Evolutionary conservation across 2,113 vertebrate species (phyloP).

Genomic region (Lamprologus callipterus): DNA sequence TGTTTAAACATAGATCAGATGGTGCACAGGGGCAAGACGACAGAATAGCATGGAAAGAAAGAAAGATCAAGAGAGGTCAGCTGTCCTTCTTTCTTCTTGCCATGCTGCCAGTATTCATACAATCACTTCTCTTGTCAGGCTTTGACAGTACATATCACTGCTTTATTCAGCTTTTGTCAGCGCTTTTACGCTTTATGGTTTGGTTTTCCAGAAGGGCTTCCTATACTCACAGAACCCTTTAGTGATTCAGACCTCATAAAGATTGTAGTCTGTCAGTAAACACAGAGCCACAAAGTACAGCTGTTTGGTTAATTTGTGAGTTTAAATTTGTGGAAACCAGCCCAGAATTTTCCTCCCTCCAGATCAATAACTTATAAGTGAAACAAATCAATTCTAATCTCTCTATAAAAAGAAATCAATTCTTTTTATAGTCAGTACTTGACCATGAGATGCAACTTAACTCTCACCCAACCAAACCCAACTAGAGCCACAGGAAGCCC

Average conservation of each 20-base stretch:
- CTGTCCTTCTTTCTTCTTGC: background rate
- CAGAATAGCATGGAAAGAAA: background rate
- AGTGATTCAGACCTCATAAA: background rate
- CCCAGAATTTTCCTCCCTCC: background rate
- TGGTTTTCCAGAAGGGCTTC: background rate
- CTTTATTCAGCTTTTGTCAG: background rate
- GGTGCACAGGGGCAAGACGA: background rate
- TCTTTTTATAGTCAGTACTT: background rate
- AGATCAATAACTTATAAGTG: background rate
- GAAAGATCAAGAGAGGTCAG: background rate
- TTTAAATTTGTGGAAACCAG: background rate
- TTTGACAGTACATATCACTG: background rate
- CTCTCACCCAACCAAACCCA: background rate
- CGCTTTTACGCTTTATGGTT: background rate
- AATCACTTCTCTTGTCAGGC: background rate
- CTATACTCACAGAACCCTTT: background rate
- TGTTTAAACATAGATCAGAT: constrained; percentile 64
- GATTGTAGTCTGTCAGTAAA: background rate
- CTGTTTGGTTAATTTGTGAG: background rate
- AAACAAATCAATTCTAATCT: background rate
- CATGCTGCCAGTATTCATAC: background rate
- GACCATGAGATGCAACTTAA: background rate
- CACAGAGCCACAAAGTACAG: background rate
- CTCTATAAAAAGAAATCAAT: background rate
- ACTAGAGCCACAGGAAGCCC: background rate